A percentile compares a stretch with the other conserved stretches of the same genome.
Evolutionary conservation across 2,888 invertebrate genomes (phyloP).

Genomic region (Nipponacmea schrenckii): DNA sequence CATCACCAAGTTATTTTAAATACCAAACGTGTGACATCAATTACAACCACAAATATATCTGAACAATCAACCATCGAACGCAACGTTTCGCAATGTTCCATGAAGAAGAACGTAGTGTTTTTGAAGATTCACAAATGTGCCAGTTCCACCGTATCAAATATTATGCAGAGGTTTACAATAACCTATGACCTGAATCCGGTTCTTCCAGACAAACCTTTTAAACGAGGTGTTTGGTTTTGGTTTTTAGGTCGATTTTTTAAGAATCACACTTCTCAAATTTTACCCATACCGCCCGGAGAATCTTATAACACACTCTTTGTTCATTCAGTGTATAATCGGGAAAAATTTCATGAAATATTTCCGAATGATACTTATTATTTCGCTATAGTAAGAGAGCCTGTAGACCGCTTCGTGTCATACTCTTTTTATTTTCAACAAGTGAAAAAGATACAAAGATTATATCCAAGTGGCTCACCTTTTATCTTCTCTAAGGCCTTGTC

Average conservation of each 20-base stretch:
- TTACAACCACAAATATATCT: too few relatives aligned
- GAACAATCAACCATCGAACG: neutral
- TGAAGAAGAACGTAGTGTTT: constrained; percentile 28
- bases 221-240: constrained; percentile 36
- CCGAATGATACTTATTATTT: constrained; percentile 33
- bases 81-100: neutral
- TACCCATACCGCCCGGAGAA: constrained; percentile 38
- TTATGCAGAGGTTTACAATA: constrained; percentile 39
- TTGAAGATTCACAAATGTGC: constrained; percentile 48
- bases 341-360: constrained; percentile 32
- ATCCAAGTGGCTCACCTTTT: neutral
- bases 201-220: constrained; percentile 36
- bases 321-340: constrained; percentile 37
- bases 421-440: constrained; percentile 37
- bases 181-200: constrained; percentile 34
- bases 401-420: constrained; percentile 37
- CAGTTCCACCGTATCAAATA: constrained; percentile 42
- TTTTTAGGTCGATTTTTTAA: constrained; percentile 38
- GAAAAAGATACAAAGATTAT: constrained; percentile 11
- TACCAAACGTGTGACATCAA: too few relatives aligned
- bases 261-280: constrained; percentile 24
- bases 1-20: too few relatives aligned
- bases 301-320: constrained; percentile 38
- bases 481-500: neutral
- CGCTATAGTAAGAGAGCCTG: constrained; percentile 37